Percentiles rank a stretch among this genome's conserved stretches.
phyloP scores from a whole-genome alignment of 2,797 vertebrate genomes.

The Sparus aurata region DNA sequence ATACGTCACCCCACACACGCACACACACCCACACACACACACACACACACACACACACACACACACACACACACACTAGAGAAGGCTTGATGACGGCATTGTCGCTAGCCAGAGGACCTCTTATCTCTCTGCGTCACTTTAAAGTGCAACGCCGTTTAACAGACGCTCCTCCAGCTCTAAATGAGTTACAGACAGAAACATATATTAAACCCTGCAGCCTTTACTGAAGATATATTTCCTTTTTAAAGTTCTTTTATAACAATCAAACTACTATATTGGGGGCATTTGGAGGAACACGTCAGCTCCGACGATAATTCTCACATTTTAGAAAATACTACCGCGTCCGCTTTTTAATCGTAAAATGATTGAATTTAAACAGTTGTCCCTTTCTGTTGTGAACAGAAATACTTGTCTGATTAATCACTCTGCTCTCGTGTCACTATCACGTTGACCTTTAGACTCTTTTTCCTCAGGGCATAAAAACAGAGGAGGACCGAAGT shows the following conservation, averaged over 20 bases:
- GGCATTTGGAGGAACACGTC: background rate
- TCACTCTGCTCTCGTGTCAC: background rate
- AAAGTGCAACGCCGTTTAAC: conserved; percentile 17
- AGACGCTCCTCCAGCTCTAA: background rate
- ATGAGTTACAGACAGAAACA: conserved; percentile 3
- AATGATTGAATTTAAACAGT: background rate
- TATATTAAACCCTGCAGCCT: background rate
- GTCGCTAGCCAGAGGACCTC: conserved; percentile 36
- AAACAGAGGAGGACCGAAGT: background rate
- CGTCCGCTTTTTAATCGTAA: background rate
- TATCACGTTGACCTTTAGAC: background rate
- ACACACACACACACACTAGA: conserved; percentile 18
- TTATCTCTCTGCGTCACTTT: conserved; percentile 56
- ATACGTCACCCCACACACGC: conserved; percentile 57
- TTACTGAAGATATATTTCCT: background rate
- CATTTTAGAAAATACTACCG: background rate
- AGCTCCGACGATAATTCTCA: background rate
- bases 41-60: background rate
- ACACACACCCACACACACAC: conserved; percentile 1
- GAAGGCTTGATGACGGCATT: conserved; percentile 31
- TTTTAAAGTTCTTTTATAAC: background rate
- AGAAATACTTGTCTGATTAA: background rate
- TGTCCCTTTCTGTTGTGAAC: background rate
- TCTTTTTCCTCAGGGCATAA: background rate
- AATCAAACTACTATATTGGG: no score